Evolutionary conservation across 2,113 vertebrate species (phyloP).

Genomic region (Orthonyx spaldingii): DNA sequence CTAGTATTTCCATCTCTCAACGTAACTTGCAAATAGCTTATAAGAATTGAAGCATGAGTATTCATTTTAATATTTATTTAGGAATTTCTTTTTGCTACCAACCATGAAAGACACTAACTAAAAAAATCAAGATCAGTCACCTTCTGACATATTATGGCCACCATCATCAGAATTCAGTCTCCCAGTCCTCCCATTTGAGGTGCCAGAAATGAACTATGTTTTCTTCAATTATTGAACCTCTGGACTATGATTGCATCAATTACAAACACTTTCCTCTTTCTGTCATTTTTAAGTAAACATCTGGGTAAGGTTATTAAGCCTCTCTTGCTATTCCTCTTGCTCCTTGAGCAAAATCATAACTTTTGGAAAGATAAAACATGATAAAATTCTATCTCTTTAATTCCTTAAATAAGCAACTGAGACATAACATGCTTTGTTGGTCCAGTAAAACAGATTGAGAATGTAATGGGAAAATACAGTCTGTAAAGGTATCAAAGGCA

Average conservation of each 20-base stretch:
- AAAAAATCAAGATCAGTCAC: neutral
- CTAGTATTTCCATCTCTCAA: neutral
- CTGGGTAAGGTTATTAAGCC: neutral
- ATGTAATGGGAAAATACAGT: neutral
- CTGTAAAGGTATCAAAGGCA: neutral
- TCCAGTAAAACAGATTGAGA: neutral
- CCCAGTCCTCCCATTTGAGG: neutral
- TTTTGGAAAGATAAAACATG: neutral
- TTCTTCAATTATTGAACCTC: neutral
- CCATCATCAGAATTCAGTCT: neutral
- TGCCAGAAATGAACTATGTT: neutral
- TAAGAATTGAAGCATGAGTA: neutral
- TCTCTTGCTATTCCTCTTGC: neutral
- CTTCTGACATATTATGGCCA: neutral
- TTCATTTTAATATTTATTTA: neutral
- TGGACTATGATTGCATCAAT: neutral
- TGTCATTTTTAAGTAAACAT: neutral
- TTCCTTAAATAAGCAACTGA: neutral
- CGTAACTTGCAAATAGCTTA: neutral
- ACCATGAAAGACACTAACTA: neutral
- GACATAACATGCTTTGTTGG: neutral
- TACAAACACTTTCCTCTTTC: neutral
- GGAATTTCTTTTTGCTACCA: neutral
- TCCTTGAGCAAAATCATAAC: neutral
- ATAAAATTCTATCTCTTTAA: neutral